Evolutionary conservation across 2,888 invertebrate species (phyloP), one percentile per base, ranked within the genome.

Genomic region (Sepioteuthis lessoniana): DNA sequence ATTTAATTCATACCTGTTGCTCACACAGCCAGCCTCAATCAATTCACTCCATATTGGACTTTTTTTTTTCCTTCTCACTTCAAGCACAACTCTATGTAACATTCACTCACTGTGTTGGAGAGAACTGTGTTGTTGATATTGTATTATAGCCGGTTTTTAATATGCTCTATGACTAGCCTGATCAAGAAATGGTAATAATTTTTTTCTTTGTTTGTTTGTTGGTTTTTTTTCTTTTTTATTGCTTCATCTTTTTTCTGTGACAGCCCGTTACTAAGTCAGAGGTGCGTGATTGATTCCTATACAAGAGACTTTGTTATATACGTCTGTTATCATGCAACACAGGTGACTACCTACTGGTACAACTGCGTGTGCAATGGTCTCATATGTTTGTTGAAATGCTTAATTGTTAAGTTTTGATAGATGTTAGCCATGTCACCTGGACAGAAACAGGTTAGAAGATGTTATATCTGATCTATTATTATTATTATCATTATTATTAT

Each of bases 41-140:
- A 35, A 76, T 76, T n/a, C 76, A 76, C 35, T 76, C 76, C 35
- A n/a, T 76, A 76, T 76, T 76, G n/a, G 76, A 76, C 76, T 76
- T n/a, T n/a, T 76, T n/a, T 76, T 76, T n/a, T 76, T 76, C n/a
- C n/a, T 76, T 76, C n/a, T 10, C 76, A 76, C 76, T 76, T 76
- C 13, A 76, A 76, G 76, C 76, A 76, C 76, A 76, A 76, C 7
- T 55, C 55, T 76, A 76, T 35, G 76, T 76, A 76, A 76, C 76
- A 76, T 76, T 76, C 76, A 76, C 76, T 35, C 76, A 76, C 76
- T 76, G n/a, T 76, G n/a, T 76, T n/a, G 76, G 76, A 76, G 76
- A 76, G 76, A 76, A 76, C 76, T 76, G n/a, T 76, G 76, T 76
- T 76, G 76, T 76, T 76, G 76, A 76, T 76, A 76, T 76, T 76